phyloP scores from a whole-genome alignment of 2,797 vertebrate genomes.

The Cynodonichthys magdalenae region DNA sequence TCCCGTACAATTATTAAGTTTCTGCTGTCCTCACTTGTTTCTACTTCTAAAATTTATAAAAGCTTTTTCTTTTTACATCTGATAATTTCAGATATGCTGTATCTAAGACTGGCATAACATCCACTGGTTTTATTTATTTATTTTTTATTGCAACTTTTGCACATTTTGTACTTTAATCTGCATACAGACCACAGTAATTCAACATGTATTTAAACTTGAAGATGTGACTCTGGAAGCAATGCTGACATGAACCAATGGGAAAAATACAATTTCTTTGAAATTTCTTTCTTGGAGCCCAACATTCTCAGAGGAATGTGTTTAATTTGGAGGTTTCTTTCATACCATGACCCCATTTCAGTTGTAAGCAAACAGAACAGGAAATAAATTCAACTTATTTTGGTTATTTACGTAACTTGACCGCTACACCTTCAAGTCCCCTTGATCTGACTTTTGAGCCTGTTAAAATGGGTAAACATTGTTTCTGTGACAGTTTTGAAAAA shows the following conservation, averaged over 20 bases:
- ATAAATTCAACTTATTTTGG: background rate
- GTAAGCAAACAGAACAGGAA: background rate
- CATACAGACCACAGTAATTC: too few species aligned
- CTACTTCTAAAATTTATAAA: background rate
- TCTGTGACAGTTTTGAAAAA: background rate
- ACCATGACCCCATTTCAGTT: background rate
- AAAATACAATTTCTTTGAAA: background rate
- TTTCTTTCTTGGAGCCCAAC: background rate
- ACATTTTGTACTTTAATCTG: too few species aligned
- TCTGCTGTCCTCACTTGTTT: background rate
- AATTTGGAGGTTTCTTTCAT: background rate
- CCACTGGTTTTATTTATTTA: background rate
- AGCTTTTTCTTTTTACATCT: background rate
- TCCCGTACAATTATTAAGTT: conserved; percentile 17
- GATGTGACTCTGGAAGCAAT: too few species aligned
- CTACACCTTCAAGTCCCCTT: background rate
- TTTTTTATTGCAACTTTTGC: too few species aligned
- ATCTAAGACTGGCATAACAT: background rate
- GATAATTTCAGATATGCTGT: background rate
- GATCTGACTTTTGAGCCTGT: background rate
- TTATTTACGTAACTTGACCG: background rate
- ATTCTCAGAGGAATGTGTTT: background rate
- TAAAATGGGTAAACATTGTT: background rate
- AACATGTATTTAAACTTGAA: too few species aligned
- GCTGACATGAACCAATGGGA: too few species aligned